A percentile compares a stretch with the other conserved stretches of the same genome.
phyloP scores from a whole-genome alignment of 2,797 vertebrate genomes.

The Tragelaphus eurycerus region DNA sequence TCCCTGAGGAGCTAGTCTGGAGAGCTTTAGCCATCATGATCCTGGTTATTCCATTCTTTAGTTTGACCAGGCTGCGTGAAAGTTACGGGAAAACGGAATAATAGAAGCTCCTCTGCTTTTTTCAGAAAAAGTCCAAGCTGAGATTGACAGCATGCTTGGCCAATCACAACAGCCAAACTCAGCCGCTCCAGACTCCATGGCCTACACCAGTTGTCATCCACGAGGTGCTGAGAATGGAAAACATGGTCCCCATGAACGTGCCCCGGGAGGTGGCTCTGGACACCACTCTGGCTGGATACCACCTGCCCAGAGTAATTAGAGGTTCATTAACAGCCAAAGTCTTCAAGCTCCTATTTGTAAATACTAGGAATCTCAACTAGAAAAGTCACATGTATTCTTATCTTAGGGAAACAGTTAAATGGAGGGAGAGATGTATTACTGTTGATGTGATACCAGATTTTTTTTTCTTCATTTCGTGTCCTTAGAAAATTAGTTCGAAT shows the following conservation, averaged over 20 bases:
- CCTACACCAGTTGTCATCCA: slow-evolving; percentile 91
- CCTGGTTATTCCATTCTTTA: not conserved
- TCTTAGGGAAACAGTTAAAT: not conserved
- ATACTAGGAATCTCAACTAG: not conserved
- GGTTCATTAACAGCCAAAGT: not conserved
- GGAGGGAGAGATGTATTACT: not conserved
- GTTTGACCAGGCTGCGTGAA: not conserved
- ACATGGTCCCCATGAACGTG: slow-evolving; percentile 84
- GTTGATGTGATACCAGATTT: not conserved
- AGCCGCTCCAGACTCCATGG: slow-evolving; percentile 84
- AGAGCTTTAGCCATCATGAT: not conserved
- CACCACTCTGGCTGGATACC: slow-evolving; percentile 80
- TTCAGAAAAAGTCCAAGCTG: slow-evolving; percentile 87
- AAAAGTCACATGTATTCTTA: not conserved
- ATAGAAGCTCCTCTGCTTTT: not conserved
- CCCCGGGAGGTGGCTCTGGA: slow-evolving; percentile 81
- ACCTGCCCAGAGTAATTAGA: slow-evolving; percentile 87
- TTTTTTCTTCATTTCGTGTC: not conserved
- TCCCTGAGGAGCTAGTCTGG: not conserved
- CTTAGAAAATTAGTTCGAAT: not conserved
- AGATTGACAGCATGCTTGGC: slow-evolving; percentile 89
- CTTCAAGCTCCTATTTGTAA: not conserved
- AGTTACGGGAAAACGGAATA: not conserved
- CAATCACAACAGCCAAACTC: slow-evolving; percentile 78
- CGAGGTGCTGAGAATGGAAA: slow-evolving; percentile 88